Evolutionary conservation across 2,113 vertebrate genomes (phyloP), one percentile per base, ranked within the genome.

Genomic region (Ceyx margarethae): DNA sequence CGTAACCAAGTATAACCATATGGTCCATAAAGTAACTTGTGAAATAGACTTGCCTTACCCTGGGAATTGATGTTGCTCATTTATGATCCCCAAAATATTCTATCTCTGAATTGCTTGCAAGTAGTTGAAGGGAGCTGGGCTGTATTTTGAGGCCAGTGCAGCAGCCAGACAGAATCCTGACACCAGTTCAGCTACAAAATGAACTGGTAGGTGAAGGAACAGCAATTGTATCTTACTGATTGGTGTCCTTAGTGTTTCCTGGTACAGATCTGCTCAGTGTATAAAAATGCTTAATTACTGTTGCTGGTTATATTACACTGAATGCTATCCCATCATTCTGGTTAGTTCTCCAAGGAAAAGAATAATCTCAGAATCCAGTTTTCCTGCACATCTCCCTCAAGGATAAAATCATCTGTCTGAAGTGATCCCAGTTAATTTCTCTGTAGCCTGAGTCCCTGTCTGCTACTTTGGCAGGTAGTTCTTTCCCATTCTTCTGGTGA

Each of bases 1-100:
- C 1, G 14, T 84, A 95, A 92, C 91, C 90, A 91, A 94, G 75
- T 91, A 93, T 75, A 95, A 93, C 79, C 88, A 94, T 94, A 95
- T 91, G 91, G 90, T 85, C 88, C 85, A 95, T 95, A 95, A 96
- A 96, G 83, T 95, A 95, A 96, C 94, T 95, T 95, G 92, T 93
- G 93, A 95, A 95, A 95, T 84, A 95, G 94, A 66, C 87, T 95
- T 91, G 69, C 85, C 71, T 95, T 95, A 95, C 83, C 85, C 80
- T 92, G 89, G 91, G 92, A 91, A 94, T 95, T 90, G 62, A 94
- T 57, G 85, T 80, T 96, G 94, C 91, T 95, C 85, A 90, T 94
- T 96, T 94, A 90, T n/a, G 23, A 93, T 89, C 48, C 67, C 85
- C 91, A 73, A 87, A 96, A 87, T 93, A 91, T 91, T 93, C 86